A percentile compares a stretch with the other conserved stretches of the same genome.
phyloP scores from a whole-genome alignment of 2,797 vertebrate species.

The Notamacropus eugenii region DNA sequence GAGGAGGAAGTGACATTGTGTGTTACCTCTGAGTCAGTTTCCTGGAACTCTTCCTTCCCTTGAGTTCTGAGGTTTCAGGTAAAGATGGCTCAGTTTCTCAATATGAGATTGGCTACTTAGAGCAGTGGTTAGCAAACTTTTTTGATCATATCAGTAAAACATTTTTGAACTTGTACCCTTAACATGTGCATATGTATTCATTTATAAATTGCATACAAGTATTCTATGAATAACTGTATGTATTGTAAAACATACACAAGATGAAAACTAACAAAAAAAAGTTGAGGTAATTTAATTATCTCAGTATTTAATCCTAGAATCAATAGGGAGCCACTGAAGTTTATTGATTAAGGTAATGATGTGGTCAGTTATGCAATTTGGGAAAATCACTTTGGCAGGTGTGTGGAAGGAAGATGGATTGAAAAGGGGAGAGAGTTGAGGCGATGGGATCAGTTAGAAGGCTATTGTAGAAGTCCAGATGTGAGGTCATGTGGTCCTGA shows the following conservation, averaged over 20 bases:
- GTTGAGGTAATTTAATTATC: neutral
- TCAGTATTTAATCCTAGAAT: neutral
- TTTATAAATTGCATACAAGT: neutral
- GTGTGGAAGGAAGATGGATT: neutral
- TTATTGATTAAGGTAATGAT: neutral
- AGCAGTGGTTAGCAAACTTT: neutral
- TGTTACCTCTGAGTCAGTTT: neutral
- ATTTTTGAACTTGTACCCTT: neutral
- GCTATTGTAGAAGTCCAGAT: neutral
- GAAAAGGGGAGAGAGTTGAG: neutral
- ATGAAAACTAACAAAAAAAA: neutral
- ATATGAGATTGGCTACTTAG: neutral
- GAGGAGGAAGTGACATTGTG: neutral
- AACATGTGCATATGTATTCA: neutral
- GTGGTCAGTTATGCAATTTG: neutral
- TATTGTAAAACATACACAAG: neutral
- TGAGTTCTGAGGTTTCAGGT: neutral
- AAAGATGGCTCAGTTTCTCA: neutral
- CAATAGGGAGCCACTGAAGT: neutral
- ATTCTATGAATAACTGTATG: neutral
- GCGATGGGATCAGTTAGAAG: neutral
- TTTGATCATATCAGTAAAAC: neutral
- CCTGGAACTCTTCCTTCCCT: neutral
- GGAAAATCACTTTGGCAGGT: neutral
- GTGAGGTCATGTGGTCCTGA: neutral